Evolutionary conservation across 2,113 vertebrate genomes (phyloP), one percentile per base, ranked within the genome.

Genomic region (Echinops telfairi): DNA sequence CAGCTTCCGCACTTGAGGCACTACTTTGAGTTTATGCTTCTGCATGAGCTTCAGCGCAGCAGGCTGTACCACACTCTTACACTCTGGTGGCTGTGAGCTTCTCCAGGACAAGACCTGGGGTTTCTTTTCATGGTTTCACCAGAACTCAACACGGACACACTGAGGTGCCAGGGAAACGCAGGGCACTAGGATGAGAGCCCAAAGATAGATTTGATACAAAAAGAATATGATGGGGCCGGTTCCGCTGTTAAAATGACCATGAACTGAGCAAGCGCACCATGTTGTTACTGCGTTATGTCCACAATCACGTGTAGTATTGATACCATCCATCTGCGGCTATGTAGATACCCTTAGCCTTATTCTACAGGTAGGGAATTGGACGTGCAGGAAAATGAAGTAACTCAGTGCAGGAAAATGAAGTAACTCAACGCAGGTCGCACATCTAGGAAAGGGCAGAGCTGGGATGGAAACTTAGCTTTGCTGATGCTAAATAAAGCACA

Each of bases 241-340:
- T 2, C 6, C 12, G 4, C 12, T 7, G 10, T 16, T 27, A 77
- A 77, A 6, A 4, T 36, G 5, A 15, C 23, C 31, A 22, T 10
- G 31, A 10, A 4, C 36, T 3, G 9, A 29, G 73, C 0, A 27
- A 25, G 64, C 10, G 40, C 0, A 1, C 4, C 11, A 2, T 3
- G 31, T 17, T 6, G 36, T 16, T 6, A 16, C 27, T 6, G 66
- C n/a, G 60, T 47, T 31, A 60, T 20, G 6, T 6, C 31, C 36
- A 4, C 19, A 0, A 19, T 23, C 2, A 19, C 3, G 0, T 53
- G 10, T 19, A 1, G 17, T 14, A 6, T 17, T 10, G 12, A 17
- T 9, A 19, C 6, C 23, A 31, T 0, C 27, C n/a, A 73, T 47
- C 25, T 29, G 1, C 31, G 29, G 40, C 71, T 36, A 73, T 16